Conservation (phyloP, 2,888 invertebrate genomes). For the Drosophila pseudotalamancana region DNA sequence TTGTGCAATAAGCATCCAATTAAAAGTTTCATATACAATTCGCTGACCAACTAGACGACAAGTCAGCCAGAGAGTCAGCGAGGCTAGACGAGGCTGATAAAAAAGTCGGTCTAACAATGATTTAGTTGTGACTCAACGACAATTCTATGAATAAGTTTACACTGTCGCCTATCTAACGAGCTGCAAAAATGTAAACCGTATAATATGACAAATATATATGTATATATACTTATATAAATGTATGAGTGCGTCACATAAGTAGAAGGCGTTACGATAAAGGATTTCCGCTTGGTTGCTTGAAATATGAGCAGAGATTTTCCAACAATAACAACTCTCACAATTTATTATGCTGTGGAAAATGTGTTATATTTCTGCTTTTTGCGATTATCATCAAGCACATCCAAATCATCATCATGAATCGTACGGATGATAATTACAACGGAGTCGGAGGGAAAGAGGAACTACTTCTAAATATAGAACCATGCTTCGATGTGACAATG, state of each 20-base stretch:
- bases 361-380: conserved; percentile 57
- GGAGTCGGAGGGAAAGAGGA: background rate
- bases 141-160: conserved; percentile 54
- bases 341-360: conserved; percentile 69
- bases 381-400: conserved; percentile 21
- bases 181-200: conserved; percentile 66
- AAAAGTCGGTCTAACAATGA: conserved; percentile 52
- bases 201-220: conserved; percentile 21
- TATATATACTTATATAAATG: conserved; percentile 8
- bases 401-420: conserved; percentile 39
- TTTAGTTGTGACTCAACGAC: conserved; percentile 35
- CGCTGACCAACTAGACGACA: conserved; percentile 21
- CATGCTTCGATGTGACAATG: conserved; percentile 62
- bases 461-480: conserved; percentile 45
- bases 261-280: conserved; percentile 58
- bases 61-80: conserved; percentile 12
- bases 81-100: background rate
- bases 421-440: conserved; percentile 53
- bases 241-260: conserved; percentile 5
- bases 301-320: conserved; percentile 71
- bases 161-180: conserved; percentile 77
- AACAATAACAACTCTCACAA: conserved; percentile 52
- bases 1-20: conserved; percentile 75
- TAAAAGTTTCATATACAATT: conserved; percentile 70
- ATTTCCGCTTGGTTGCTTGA: conserved; percentile 79